Evolutionary conservation across 2,113 vertebrate genomes (phyloP), one percentile per base, ranked within the genome.

Genomic region (Nesogale talazaci): DNA sequence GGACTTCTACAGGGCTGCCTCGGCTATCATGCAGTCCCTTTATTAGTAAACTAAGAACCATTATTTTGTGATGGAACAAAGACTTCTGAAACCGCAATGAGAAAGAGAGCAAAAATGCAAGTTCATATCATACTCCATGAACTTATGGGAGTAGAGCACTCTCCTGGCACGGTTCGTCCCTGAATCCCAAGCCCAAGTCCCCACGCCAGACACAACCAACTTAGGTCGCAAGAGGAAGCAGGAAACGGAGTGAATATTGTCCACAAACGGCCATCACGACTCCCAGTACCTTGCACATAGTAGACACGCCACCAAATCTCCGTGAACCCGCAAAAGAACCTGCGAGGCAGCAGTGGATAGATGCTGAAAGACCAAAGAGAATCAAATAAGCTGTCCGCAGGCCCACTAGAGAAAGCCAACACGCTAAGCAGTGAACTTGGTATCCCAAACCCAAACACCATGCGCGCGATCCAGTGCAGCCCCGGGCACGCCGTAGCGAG

Each of bases 91-190:
- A 72, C 65, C 19, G 59, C 72, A 75, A 12, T 10, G 27, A 22
- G 83, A 89, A 94, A 83, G 80, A 90, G 36, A 23, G 57, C 94
- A 90, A 65, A 95, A 85, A 78, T 36, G n/a, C 27, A 86, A 86
- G 57, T 82, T 23, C 76, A 65, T 52, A 78, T 63, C 46, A 52
- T n/a, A n/a, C n/a, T n/a, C n/a, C 38, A 86, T 63, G 70, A 83
- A 67, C 25, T 22, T 63, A 34, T 56, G 56, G 0, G 16, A 61
- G 2, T 61, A 61, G 59, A 81, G 52, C 7, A 85, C n/a, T 82
- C 88, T 83, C 84, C 86, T 25, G 83, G 34, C n/a, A 42, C 5
- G 40, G 31, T 16, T 31, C 69, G n/a, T 93, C 61, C 14, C 56
- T 84, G 57, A 63, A 20, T 69, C 63, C 56, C 67, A 38, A 78